These are phyloP conservation scores for Macrosoma leucophasiata DNA, from an alignment of 2,888 invertebrate genomes.

Conservation along the genomic window DNA sequence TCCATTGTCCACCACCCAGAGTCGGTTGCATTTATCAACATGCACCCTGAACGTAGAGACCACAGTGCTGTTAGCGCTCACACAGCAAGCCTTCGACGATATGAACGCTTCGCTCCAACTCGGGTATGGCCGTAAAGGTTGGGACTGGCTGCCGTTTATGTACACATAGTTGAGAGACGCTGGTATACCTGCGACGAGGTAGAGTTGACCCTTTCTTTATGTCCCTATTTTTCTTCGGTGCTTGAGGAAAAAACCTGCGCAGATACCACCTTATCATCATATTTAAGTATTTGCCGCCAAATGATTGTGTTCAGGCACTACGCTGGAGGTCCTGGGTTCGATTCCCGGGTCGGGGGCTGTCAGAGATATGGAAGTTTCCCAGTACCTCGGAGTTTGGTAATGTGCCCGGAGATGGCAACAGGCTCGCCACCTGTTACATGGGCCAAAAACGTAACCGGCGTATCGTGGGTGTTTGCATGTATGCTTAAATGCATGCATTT, in stretches of 20 bases:
- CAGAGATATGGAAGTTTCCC: too few relatives aligned
- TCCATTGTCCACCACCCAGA: constrained; percentile 88
- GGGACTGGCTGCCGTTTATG: constrained; percentile 76
- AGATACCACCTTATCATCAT: not conserved
- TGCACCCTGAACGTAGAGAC: constrained; percentile 82
- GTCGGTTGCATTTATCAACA: constrained; percentile 82
- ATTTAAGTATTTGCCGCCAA: too few relatives aligned
- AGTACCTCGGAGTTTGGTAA: too few relatives aligned
- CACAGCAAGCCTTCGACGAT: constrained; percentile 44
- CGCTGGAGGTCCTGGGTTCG: too few relatives aligned
- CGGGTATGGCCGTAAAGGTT: constrained; percentile 82
- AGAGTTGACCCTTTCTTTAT: not conserved
- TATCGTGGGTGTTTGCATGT: too few relatives aligned
- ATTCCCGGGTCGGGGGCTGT: too few relatives aligned
- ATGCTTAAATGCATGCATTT: too few relatives aligned
- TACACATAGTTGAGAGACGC: constrained; percentile 69
- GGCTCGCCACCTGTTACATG: too few relatives aligned
- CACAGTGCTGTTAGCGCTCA: constrained; percentile 71
- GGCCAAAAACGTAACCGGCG: too few relatives aligned
- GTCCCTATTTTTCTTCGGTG: not conserved
- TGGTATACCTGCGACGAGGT: constrained; percentile 52
- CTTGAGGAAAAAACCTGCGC: not conserved
- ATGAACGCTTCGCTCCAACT: constrained; percentile 84
- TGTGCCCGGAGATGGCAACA: too few relatives aligned
- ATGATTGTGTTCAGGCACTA: too few relatives aligned